Evolutionary conservation across 2,888 invertebrate genomes (phyloP), one percentile per base, ranked within the genome.

Genomic region (Fabriciana adippe): DNA sequence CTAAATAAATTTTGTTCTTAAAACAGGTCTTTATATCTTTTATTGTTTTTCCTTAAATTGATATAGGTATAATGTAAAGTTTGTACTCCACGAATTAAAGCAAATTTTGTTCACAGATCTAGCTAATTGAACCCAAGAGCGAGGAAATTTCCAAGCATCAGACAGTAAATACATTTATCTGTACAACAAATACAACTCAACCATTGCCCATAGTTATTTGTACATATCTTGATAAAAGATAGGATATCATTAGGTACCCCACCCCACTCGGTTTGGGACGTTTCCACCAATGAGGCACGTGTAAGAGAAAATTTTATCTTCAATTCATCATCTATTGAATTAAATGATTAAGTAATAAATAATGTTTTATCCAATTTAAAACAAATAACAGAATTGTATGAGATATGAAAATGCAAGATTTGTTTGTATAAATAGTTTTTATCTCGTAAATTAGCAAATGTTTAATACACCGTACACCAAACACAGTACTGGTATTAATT

Each of bases 61-160:
- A 6, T 51, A 51, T 51, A 26, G 26, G 26, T 0, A 15, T 51
- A 51, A 51, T 15, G 2, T 51, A 51, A 16, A 51, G 16, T 51
- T 0, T 16, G 16, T 47, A 18, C 14, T 13, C 50, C 2, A 41
- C 21, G 18, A 48, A 55, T 13, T 8, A 21, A 31, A 26, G 53
- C 15, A 54, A 53, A 21, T 54, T 62, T 26, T 18, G 1, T 55
- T 64, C 21, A n/a, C 31, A 51, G 26, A 16, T 48, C 16, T 47
- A 53, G 50, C 50, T 31, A 61, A 35, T 54, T 55, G 16, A 56
- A 59, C 15, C 16, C 57, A 54, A 53, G 14, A 54, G 50, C 5
- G 56, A 48, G 71, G 55, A 71, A 71, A 69, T 67, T 71, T 69
- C 65, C 65, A 55, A 62, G 60, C 60, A 67, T 65, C 69, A 47